phyloP scores from a whole-genome alignment of 2,113 vertebrate genomes.

The Cinclus cinclus region DNA sequence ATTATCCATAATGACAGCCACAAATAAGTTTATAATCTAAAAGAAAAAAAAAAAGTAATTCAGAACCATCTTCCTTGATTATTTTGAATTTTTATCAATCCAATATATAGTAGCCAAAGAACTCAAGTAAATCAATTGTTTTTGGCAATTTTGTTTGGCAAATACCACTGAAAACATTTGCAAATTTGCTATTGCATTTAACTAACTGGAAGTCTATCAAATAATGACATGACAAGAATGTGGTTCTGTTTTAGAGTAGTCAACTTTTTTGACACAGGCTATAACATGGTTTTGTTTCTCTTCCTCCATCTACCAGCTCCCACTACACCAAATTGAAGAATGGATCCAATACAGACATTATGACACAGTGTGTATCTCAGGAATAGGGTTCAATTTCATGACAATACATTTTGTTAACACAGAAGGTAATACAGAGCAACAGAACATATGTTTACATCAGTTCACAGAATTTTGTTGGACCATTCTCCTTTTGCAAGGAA shows the following conservation, averaged over 20 bases:
- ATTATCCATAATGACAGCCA: constrained; percentile 99
- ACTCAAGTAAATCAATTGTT: background rate
- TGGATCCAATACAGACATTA: background rate
- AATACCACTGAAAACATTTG: background rate
- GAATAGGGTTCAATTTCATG: background rate
- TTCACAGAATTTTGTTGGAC: background rate
- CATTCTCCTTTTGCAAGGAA: background rate
- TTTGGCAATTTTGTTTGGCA: background rate
- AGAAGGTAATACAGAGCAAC: background rate
- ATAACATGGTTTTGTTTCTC: background rate
- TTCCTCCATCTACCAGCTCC: background rate
- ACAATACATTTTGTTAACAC: background rate
- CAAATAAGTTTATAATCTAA: constrained; percentile 98
- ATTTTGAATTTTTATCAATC: background rate
- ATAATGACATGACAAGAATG: background rate
- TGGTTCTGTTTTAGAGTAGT: background rate
- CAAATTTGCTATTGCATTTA: background rate
- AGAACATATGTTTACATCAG: background rate
- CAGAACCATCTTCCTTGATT: background rate
- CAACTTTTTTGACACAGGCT: background rate
- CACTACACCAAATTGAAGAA: background rate
- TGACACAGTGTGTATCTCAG: background rate
- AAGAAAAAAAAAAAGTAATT: background rate
- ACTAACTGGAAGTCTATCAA: background rate
- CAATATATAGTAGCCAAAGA: background rate